Evolutionary conservation across 2,797 vertebrate species (phyloP), one percentile per base, ranked within the genome.

Genomic region (Rhinichthys osculus): DNA sequence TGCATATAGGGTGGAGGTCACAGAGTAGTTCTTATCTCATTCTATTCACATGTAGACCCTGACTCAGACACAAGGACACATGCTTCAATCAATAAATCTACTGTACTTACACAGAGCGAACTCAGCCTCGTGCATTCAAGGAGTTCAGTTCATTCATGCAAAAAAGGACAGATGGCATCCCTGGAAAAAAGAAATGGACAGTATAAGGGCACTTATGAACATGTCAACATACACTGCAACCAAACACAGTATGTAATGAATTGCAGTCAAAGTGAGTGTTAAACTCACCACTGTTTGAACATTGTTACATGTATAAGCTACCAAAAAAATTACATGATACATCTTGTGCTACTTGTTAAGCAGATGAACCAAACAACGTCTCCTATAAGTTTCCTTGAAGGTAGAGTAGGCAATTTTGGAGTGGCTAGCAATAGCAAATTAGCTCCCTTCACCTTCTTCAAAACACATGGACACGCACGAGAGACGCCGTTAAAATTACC

Each of bases 31-130:
- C 54, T 86, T 69, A 78, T 74, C 21, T 64, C 84, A 86, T 82
- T 64, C 59, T 77, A 77, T 84, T 87, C 82, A 73, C 57, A 86
- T 87, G 74, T 83, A 71, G 78, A 87, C 66, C 13, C 47, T 71
- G 66, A 81, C 35, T 71, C 64, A 66, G 70, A 35, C 83, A 44
- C 87, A 86, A 86, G 85, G 87, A 87, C 81, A 85, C 66, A 30
- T 62, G 59, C 54, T 79, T 38, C 35, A 69, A 70, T 89, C 83
- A 82, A 78, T 83, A 86, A 72, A 86, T 47, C 10, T 23, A 54
- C 74, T 69, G 73, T 70, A 64, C 67, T 35, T 52, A 38, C 57
- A 73, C 38, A 81, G 17, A 35, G 9, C 2, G 2, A 52, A 38
- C 11, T n/a, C 10, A 38, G 21, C 21, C 33, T n/a, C 3, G 7